Evolutionary conservation across 2,797 vertebrate species (phyloP).

Genomic region (Schizothorax lantsangensis): DNA sequence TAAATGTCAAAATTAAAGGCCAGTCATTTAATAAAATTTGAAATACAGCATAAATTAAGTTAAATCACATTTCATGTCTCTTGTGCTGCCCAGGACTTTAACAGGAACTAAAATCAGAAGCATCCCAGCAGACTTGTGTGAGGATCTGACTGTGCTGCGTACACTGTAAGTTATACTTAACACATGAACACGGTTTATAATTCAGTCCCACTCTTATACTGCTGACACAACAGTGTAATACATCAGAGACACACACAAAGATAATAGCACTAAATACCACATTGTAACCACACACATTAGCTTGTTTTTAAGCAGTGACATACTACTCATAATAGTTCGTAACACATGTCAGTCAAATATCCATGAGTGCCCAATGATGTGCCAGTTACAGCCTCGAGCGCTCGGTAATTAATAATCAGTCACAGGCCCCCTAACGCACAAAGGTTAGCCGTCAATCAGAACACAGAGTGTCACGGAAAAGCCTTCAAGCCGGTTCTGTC

Average conservation of each 20-base stretch:
- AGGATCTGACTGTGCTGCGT: slow-evolving; percentile 88
- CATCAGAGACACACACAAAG: background rate
- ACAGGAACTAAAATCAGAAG: slow-evolving; percentile 93
- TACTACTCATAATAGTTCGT: slow-evolving; percentile 8
- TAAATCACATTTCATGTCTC: slow-evolving; percentile 22
- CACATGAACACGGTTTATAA: background rate
- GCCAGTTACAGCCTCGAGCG: slow-evolving; percentile 31
- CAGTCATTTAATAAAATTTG: background rate
- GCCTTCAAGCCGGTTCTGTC: slow-evolving; percentile 33
- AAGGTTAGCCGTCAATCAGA: slow-evolving; percentile 35
- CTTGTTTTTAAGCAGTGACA: slow-evolving; percentile 38
- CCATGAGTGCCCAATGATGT: slow-evolving; percentile 28
- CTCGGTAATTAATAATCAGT: slow-evolving; percentile 55
- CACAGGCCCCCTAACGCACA: slow-evolving; percentile 28
- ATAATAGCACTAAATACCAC: background rate
- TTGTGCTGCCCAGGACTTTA: slow-evolving; percentile 82
- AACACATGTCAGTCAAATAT: slow-evolving; percentile 36
- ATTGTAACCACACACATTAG: slow-evolving; percentile 19
- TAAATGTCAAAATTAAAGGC: background rate
- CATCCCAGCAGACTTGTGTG: slow-evolving; percentile 87
- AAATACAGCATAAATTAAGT: background rate
- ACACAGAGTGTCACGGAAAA: slow-evolving; percentile 13
- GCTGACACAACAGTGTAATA: background rate
- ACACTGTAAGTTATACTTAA: slow-evolving; percentile 84
- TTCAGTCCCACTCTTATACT: background rate